phyloP scores from a whole-genome alignment of 1,140 invertebrate genomes.

The Polypedilum pembai region DNA sequence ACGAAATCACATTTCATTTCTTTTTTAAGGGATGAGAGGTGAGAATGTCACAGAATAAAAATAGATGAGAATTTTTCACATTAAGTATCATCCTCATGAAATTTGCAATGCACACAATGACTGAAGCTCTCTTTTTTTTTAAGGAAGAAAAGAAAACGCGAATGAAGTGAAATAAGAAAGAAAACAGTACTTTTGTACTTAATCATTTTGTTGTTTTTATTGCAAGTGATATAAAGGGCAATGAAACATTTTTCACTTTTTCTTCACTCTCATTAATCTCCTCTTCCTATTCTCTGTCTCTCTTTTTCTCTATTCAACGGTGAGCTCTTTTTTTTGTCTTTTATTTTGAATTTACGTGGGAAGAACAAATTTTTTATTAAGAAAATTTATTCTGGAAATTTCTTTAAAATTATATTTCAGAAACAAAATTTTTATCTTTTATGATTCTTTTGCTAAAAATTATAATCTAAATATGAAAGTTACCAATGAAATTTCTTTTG shows the following conservation, averaged over 20 bases:
- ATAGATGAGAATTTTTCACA: neutral
- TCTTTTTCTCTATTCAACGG: too few relatives aligned
- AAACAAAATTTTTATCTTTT: too few relatives aligned
- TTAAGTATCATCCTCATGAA: neutral
- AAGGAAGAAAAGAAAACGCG: neutral
- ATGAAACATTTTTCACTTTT: slow-evolving; percentile 24
- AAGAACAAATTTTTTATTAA: too few relatives aligned
- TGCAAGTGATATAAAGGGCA: slow-evolving; percentile 26
- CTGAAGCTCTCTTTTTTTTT: neutral
- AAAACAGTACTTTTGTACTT: slow-evolving; percentile 11
- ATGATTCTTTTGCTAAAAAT: too few relatives aligned
- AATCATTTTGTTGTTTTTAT: slow-evolving; percentile 29
- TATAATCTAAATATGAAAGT: too few relatives aligned
- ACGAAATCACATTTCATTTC: slow-evolving; percentile 18
- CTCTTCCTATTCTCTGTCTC: neutral
- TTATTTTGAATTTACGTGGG: too few relatives aligned
- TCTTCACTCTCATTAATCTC: slow-evolving; percentile 23
- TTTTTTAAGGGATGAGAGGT: neutral
- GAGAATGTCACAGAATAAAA: slow-evolving; percentile 5
- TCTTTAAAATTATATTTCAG: too few relatives aligned
- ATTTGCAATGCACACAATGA: neutral
- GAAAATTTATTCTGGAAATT: too few relatives aligned
- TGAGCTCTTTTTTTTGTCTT: too few relatives aligned
- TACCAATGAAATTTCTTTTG: too few relatives aligned
- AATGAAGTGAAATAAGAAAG: neutral